Evolutionary conservation across 2,888 invertebrate genomes (phyloP).

Genomic region (Galeopsomyia nigrocyanea): DNA sequence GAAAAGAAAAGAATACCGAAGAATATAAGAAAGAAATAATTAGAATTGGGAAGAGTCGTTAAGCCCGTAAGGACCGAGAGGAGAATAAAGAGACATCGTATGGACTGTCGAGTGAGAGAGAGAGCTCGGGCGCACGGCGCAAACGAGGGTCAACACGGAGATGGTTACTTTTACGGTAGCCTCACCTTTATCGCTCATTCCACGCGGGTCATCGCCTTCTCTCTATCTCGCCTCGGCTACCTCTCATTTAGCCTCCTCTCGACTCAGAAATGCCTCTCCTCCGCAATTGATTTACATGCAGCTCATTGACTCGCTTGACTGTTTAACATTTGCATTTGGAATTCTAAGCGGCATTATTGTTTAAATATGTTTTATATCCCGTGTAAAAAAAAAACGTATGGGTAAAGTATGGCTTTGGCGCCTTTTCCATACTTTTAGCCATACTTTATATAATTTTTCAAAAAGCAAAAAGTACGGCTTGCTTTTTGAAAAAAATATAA

Average conservation of each 20-base stretch:
- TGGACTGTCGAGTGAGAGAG: conserved; percentile 9
- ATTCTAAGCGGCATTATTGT: no score
- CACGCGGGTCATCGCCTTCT: conserved; percentile 49
- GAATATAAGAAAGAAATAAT: no score
- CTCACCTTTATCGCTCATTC: conserved; percentile 49
- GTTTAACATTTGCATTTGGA: no score
- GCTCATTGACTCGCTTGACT: no score
- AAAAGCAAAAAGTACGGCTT: no score
- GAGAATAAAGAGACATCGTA: neutral
- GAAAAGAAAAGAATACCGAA: neutral
- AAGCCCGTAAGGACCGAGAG: neutral
- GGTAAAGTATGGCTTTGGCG: no score
- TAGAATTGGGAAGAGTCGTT: no score
- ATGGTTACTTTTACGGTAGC: conserved; percentile 35
- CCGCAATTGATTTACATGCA: neutral
- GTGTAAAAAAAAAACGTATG: no score
- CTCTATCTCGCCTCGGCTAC: conserved; percentile 15
- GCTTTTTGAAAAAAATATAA: no score
- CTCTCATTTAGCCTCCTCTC: conserved; percentile 36
- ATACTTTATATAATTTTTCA: no score
- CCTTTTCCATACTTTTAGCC: no score
- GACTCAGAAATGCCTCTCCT: neutral
- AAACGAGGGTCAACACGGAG: conserved; percentile 25
- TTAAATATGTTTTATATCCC: no score
- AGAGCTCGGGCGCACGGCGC: conserved; percentile 1